phyloP scores from a whole-genome alignment of 2,797 vertebrate genomes.

The Phoebastria nigripes region DNA sequence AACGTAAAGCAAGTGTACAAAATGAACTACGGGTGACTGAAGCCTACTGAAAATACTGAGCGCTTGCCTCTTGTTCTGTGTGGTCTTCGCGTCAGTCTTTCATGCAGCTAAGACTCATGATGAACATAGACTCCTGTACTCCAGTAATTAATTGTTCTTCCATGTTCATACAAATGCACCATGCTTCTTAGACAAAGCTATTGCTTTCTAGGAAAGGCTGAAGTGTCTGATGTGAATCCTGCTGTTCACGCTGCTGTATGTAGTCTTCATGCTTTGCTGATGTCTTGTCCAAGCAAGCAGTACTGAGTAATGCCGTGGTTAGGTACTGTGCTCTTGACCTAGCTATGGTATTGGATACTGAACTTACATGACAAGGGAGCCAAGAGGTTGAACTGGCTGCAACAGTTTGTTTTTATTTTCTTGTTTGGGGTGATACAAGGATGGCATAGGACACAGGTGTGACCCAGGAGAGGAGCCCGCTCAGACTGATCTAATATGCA shows the following conservation, averaged over 20 bases:
- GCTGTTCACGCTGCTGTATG: background rate
- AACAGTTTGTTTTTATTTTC: background rate
- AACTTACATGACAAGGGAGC: fast-evolving
- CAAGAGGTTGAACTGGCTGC: background rate
- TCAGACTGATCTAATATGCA: background rate
- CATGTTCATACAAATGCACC: background rate
- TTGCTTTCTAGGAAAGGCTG: background rate
- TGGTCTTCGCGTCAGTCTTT: background rate
- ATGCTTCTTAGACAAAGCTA: background rate
- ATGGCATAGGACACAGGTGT: background rate
- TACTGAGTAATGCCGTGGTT: background rate
- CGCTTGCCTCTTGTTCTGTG: background rate
- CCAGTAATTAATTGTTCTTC: background rate
- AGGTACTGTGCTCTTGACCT: background rate
- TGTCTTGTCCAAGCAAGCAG: background rate
- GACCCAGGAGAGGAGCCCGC: background rate
- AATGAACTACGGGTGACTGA: background rate
- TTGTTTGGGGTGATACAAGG: background rate
- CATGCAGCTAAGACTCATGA: fast-evolving
- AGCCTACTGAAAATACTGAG: background rate
- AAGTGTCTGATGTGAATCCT: background rate
- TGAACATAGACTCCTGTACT: background rate
- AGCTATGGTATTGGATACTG: background rate
- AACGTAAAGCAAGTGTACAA: background rate
- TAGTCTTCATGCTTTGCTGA: background rate